These are phyloP conservation scores for Nesoenas mayeri DNA, from an alignment of 2,113 vertebrate species.

Conservation along the genomic window DNA sequence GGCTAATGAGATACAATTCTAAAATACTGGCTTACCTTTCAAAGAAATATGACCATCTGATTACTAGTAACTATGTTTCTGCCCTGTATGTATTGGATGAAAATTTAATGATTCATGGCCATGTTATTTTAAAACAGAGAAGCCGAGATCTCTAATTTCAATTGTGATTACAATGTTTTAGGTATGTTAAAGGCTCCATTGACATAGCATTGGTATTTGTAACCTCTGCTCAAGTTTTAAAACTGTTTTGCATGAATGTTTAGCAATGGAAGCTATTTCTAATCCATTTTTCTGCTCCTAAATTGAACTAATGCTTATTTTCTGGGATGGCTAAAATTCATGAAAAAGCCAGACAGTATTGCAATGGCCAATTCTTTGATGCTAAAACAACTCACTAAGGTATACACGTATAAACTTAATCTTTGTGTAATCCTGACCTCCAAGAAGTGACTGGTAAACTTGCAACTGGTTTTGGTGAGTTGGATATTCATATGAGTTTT, in stretches of 20 bases:
- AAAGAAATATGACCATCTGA: background rate
- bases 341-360: background rate
- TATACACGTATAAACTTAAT: background rate
- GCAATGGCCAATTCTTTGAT: background rate
- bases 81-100: background rate
- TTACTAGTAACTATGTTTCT: background rate
- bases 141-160: background rate
- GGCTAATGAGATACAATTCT: background rate
- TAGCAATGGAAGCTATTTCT: background rate
- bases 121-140: background rate
- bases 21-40: background rate
- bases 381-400: background rate
- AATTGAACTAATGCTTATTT: background rate
- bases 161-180: background rate
- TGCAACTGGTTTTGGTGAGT: background rate
- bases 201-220: background rate
- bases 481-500: background rate
- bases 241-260: background rate
- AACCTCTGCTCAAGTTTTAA: background rate
- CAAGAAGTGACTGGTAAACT: background rate
- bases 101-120: background rate
- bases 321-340: background rate
- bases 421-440: background rate
- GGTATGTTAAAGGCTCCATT: background rate
- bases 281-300: background rate